phyloP scores from a whole-genome alignment of 30 jellyfish, hydroid and myxozoan genomes.

The Turritopsis dohrnii region DNA sequence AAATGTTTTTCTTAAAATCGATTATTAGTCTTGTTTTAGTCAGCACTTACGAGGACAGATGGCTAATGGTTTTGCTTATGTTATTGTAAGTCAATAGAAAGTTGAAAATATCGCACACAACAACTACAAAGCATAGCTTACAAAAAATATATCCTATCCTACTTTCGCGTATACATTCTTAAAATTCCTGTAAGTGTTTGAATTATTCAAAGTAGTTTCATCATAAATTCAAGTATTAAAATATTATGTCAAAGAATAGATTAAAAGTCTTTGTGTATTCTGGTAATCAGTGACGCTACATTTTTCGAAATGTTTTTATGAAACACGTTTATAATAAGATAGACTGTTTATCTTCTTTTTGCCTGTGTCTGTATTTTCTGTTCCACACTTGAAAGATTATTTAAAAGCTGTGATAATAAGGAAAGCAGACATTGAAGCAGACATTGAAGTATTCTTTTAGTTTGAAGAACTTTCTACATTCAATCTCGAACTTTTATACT shows the following conservation, averaged over 20 bases:
- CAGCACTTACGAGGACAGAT: too few species aligned
- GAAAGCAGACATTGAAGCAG: neutral
- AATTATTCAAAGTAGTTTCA: neutral
- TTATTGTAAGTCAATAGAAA: neutral
- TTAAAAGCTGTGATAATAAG: neutral
- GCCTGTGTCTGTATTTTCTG: neutral
- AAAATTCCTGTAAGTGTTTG: neutral
- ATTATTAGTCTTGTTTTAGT: too few species aligned
- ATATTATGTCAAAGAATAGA: neutral
- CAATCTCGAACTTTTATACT: too few species aligned
- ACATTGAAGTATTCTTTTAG: too few species aligned
- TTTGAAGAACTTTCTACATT: too few species aligned
- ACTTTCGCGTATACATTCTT: neutral
- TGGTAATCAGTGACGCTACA: neutral
- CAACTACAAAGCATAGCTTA: neutral
- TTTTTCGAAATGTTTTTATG: neutral
- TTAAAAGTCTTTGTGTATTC: neutral
- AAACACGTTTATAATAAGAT: neutral
- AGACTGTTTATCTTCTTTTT: neutral
- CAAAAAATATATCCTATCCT: neutral
- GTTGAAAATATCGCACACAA: neutral
- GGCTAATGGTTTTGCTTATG: neutral
- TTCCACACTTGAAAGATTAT: neutral
- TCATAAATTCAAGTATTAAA: neutral
- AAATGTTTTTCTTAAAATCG: too few species aligned